Base-by-base conservation (phyloP, 2,888 invertebrate species). In the Idaea biselata region DNA sequence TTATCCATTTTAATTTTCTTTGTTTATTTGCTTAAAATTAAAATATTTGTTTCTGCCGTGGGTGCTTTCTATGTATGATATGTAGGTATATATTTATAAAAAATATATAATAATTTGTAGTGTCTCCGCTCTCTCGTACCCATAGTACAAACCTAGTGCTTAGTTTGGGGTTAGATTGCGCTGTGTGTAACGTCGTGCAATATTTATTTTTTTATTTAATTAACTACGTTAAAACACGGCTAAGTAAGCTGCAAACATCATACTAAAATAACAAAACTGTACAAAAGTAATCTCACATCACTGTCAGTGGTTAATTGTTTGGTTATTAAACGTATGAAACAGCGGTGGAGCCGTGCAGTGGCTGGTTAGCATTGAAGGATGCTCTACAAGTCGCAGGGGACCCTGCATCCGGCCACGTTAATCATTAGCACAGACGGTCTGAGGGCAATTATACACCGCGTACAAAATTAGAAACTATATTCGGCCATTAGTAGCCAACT, bases 401-500 rank as follows among this genome's bases (percentile, higher is more conserved):
- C 72, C 68, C 67, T 67, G 72, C 77, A 73, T 78, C 77, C 80
- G 76, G 74, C 78, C 75, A 73, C 80, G 82, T 88, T 86, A 90
- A 89, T 91, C 83, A 90, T 91, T 88, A 89, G 89, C 84, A 78
- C 83, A 80, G 86, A 78, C 83, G 83, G 82, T 81, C 83, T 80
- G 85, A 86, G 88, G 85, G 88, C 89, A 90, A 90, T 91, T 90
- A 91, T 83, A 76, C 80, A 77, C 81, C 74, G 81, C 86, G 86
- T 81, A 83, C 88, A 86, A 89, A 91, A 92, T 91, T 92, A 91
- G 91, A 90, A 90, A 91, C 92, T 91, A 91, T 92, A 89, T 89
- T 88, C 88, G 81, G 83, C 91, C 91, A 91, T 91, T 91, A 89
- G 86, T 82, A 84, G 83, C 88, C 88, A 90, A 91, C 91, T 91